Percentiles rank a stretch among this genome's conserved stretches.
Conservation (phyloP, 1,140 invertebrate species). For the Tetramorium alpestre region DNA sequence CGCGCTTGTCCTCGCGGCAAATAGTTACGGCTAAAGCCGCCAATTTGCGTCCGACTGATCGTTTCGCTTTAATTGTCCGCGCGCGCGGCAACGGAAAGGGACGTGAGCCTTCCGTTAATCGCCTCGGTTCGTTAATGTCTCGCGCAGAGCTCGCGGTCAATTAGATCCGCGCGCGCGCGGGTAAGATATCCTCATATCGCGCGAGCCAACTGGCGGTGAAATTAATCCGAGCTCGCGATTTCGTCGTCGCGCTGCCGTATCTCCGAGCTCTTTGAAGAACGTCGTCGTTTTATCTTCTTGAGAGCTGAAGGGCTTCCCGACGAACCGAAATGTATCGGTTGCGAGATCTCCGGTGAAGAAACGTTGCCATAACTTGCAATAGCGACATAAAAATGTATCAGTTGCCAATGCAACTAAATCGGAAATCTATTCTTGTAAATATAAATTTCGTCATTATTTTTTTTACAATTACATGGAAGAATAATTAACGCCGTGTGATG, state of each 20-base stretch:
- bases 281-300: slow-evolving; percentile 17
- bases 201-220: neutral
- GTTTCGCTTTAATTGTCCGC: slow-evolving; percentile 10
- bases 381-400: neutral
- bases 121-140: slow-evolving; percentile 22
- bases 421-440: neutral
- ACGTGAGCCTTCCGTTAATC: slow-evolving; percentile 22
- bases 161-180: neutral
- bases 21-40: neutral
- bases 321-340: neutral
- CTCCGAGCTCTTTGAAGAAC: neutral
- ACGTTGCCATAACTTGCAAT: slow-evolving; percentile 5
- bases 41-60: slow-evolving; percentile 8
- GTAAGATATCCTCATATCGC: slow-evolving; percentile 7
- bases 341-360: neutral
- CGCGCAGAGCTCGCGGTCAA: slow-evolving; percentile 6
- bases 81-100: neutral
- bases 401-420: neutral
- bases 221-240: slow-evolving; percentile 16
- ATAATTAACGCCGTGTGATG: neutral
- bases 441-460: neutral
- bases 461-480: neutral
- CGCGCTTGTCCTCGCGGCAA: neutral
- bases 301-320: neutral
- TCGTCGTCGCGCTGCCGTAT: slow-evolving; percentile 1